Base-by-base conservation (phyloP, 2,113 vertebrate genomes). In the Cynopterus brachyotis region DNA sequence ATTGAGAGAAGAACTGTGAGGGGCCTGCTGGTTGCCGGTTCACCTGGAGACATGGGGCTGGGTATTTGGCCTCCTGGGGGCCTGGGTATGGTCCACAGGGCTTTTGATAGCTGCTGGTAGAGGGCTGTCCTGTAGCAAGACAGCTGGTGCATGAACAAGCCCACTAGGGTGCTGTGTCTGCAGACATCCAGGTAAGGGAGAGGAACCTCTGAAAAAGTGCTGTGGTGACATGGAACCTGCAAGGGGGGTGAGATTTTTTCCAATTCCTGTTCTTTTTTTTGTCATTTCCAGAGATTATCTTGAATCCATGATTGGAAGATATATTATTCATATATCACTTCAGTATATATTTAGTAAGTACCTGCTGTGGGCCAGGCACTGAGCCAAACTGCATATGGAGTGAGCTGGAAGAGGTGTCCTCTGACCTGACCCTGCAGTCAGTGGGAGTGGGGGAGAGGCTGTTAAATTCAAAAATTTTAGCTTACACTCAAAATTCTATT, bases 211-310 rank as follows among this genome's bases (percentile, higher is more conserved):
- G 69, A 19, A 89, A 81, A 93, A 67, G 16, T 78, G 37, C 70
- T 96, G 20, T 72, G 40, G 24, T 35, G 13, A 89, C 26, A n/a
- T 42, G 40, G 93, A n/a, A 45, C 4, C 53, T 53, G 5, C n/a
- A 85, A 67, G 42, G 53, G 12, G 20, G 72, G 20, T 50, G 55
- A 55, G n/a, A 40, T 22, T 42, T 67, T 69, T 66, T 7, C 24
- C 2, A 59, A 40, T 80, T 87, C 40, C 6, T 72, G 92, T 96
- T 83, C 8, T 55, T 95, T 37, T 95, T 37, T 81, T 79, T 97
- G 79, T 95, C 16, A n/a, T 30, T 89, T 96, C 22, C 24, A 94
- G 64, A 72, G 57, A 30, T 76, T 53, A 82, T 72, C 32, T 88
- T 78, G 80, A 87, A 81, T 55, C 42, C 45, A 19, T 47, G 37